phyloP scores from a whole-genome alignment of 2,113 vertebrate species.

The Paraplagusia blochii region DNA sequence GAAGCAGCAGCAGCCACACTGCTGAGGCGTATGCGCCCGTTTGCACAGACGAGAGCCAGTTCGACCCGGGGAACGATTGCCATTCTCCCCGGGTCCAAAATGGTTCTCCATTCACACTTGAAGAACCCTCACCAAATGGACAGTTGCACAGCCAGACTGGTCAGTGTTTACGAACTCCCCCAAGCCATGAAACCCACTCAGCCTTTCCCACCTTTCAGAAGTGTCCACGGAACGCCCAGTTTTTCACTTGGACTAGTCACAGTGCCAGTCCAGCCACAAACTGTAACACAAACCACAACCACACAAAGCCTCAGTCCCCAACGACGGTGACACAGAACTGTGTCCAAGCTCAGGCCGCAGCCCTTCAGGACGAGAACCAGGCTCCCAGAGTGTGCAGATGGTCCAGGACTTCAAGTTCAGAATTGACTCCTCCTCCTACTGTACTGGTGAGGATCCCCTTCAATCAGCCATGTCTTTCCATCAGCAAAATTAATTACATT shows the following conservation, averaged over 20 bases:
- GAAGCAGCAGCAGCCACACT: slow-evolving; percentile 47
- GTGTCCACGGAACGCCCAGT: slow-evolving; percentile 37
- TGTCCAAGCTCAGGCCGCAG: slow-evolving; percentile 66
- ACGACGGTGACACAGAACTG: slow-evolving; percentile 49
- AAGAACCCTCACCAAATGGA: slow-evolving; percentile 74
- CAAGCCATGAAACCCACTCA: slow-evolving; percentile 43
- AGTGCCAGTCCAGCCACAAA: slow-evolving; percentile 41
- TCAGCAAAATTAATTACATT: no score
- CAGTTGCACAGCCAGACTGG: slow-evolving; percentile 58
- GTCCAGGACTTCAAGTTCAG: slow-evolving; percentile 66
- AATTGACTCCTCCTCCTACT: slow-evolving; percentile 65
- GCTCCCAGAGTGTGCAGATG: slow-evolving; percentile 68
- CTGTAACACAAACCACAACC: slow-evolving; percentile 57
- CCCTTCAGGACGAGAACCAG: slow-evolving; percentile 81
- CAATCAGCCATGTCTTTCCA: no score
- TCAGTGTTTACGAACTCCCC: slow-evolving; percentile 75
- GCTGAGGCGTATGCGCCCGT: slow-evolving; percentile 65
- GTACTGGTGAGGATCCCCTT: slow-evolving; percentile 72
- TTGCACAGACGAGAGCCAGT: slow-evolving; percentile 79
- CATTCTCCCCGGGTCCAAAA: slow-evolving; percentile 67
- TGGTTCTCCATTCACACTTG: slow-evolving; percentile 78
- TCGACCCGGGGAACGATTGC: slow-evolving; percentile 60
- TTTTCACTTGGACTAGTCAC: slow-evolving; percentile 38
- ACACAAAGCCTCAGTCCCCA: slow-evolving; percentile 56
- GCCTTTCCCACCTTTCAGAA: slow-evolving; percentile 38